phyloP scores from a whole-genome alignment of 2,113 vertebrate species.

The Eurystomus gularis region DNA sequence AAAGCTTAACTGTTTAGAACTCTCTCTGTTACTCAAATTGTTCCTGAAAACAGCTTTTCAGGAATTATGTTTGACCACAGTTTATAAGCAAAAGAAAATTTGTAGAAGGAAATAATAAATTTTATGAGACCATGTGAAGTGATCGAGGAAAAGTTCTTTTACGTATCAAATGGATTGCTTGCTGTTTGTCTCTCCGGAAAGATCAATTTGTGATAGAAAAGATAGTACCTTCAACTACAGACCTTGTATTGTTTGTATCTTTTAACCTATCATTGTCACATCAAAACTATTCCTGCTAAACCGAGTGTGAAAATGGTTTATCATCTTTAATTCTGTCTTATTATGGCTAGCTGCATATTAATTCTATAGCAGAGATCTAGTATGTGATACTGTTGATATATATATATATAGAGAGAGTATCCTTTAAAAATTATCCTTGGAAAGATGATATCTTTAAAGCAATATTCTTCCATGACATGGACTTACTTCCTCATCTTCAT shows the following conservation, averaged over 20 bases:
- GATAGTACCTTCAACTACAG: background rate
- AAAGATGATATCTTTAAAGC: background rate
- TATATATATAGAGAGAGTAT: background rate
- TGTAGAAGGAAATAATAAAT: background rate
- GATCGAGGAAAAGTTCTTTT: background rate
- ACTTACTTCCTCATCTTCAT: background rate
- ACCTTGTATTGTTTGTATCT: background rate
- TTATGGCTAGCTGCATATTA: background rate
- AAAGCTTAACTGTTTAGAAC: background rate
- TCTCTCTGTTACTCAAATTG: background rate
- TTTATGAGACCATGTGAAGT: background rate
- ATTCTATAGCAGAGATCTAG: background rate
- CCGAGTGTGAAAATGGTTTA: background rate
- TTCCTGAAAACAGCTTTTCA: background rate
- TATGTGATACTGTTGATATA: background rate
- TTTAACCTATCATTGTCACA: background rate
- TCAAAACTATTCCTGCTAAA: background rate
- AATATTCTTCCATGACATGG: background rate
- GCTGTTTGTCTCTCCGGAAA: background rate
- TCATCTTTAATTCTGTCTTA: background rate
- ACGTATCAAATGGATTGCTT: background rate
- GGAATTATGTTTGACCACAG: accelerated
- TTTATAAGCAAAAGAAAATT: background rate
- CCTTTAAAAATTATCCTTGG: background rate
- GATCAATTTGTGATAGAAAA: background rate